Percentiles rank a stretch among this genome's conserved stretches.
These are phyloP conservation scores for Ctenicera cuprea DNA, from an alignment of 2,888 invertebrate genomes.

Conservation along the genomic window DNA sequence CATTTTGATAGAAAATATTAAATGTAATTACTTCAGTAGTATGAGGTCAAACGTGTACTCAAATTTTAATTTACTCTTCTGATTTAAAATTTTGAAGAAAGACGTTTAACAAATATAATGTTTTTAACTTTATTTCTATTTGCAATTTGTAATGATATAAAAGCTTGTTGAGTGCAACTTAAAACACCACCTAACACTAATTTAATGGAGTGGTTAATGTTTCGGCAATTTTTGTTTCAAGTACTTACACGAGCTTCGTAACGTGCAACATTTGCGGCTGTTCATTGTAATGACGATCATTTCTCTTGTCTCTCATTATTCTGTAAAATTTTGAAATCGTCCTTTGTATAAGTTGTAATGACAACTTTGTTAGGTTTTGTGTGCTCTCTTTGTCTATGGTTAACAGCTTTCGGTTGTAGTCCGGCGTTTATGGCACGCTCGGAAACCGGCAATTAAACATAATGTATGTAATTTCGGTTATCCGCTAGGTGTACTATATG, in stretches of 20 bases:
- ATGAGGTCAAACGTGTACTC: too few species aligned
- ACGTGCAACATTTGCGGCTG: constrained; percentile 12
- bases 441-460: constrained; percentile 18
- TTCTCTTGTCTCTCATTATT: constrained; percentile 9
- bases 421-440: constrained; percentile 8
- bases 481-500: neutral
- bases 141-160: too few species aligned
- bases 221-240: neutral
- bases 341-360: neutral
- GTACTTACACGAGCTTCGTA: constrained; percentile 9
- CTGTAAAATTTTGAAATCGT: constrained; percentile 6
- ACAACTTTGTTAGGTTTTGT: neutral
- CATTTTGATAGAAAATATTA: too few species aligned
- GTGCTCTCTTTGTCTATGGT: neutral
- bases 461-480: constrained; percentile 19
- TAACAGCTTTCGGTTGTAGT: constrained; percentile 10
- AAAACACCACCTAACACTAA: too few species aligned
- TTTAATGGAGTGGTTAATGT: constrained; percentile 2
- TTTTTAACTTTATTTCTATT: too few species aligned
- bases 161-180: too few species aligned
- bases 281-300: constrained; percentile 7
- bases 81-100: too few species aligned
- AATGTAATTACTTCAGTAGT: too few species aligned
- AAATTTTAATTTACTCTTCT: too few species aligned
- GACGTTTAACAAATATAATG: too few species aligned